Base-by-base conservation (phyloP, 2,797 vertebrate genomes). In the Synanceia verrucosa region DNA sequence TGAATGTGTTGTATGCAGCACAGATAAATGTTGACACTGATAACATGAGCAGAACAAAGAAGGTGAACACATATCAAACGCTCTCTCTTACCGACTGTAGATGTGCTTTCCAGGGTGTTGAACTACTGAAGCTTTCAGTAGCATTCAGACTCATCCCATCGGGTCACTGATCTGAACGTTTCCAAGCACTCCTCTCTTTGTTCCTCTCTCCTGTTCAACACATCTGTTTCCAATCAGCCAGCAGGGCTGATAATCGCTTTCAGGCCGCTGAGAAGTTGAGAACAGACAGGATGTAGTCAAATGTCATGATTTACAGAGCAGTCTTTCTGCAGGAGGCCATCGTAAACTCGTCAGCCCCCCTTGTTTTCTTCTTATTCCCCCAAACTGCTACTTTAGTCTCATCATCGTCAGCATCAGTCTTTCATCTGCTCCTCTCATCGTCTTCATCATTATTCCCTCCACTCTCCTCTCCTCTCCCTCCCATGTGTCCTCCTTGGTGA, bases 171-270 rank as follows among this genome's bases (percentile, higher is more conserved):
- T 57, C 36, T 28, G 36, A 59, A 44, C 53, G 19, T 37, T 33
- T 41, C 19, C n/a, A 29, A 47, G 41, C 21, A 0, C 24, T 23
- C 50, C 68, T 51, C 34, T 44, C 24, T 19, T n/a, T 50, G 11
- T 46, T 24, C 41, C 24, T 50, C 56, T 63, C 41, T 69, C 39
- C 48, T 66, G 36, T 69, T 81, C 62, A 29, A 19, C 3, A 84
- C 89, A 91, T 91, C 90, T 91, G 90, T 79, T 89, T 88, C 73
- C 88, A 79, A 91, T 89, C 48, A 82, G 59, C 77, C 78, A 23
- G 76, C 55, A 5, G 63, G 74, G 36, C 84, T 61, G 76, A 88
- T 83, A 84, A 85, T 78, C 21, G 80, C 83, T 85, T 86, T 67
- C 76, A 62, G 76, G 84, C 83, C 63, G 51, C 75, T 74, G 84